phyloP scores from a whole-genome alignment of 2,797 vertebrate genomes.

The Oreonectes daqikongensis region DNA sequence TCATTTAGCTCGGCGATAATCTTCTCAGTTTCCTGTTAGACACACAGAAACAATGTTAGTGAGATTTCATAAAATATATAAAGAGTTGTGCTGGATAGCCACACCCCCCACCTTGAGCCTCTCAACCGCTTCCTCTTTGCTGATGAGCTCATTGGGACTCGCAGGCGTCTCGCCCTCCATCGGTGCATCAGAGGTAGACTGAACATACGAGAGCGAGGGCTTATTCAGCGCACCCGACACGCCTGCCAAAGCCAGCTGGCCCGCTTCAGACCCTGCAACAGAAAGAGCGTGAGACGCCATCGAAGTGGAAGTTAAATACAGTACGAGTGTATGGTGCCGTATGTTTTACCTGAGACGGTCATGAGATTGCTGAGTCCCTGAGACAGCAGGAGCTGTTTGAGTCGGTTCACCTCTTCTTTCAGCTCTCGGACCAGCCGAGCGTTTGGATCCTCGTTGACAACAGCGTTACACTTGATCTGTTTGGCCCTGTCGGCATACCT shows the following conservation, averaged over 20 bases:
- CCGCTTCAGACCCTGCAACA: conserved; percentile 24
- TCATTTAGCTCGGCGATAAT: conserved; percentile 89
- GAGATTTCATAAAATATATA: background rate
- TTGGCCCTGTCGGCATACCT: conserved; percentile 84
- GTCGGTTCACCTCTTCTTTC: conserved; percentile 83
- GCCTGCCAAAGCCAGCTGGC: background rate
- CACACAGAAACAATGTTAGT: conserved; percentile 47
- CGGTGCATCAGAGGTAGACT: conserved; percentile 33
- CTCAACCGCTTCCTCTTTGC: conserved; percentile 79
- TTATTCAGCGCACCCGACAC: conserved; percentile 29
- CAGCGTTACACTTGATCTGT: conserved; percentile 86
- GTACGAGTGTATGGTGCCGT: background rate
- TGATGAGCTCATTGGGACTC: conserved; percentile 58
- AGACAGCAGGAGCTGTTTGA: conserved; percentile 81
- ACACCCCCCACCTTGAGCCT: conserved; percentile 59
- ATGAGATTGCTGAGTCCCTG: conserved; percentile 77
- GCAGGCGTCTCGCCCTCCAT: conserved; percentile 36
- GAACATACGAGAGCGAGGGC: conserved; percentile 29
- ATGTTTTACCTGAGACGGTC: conserved; percentile 67
- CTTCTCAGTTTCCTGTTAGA: conserved; percentile 85
- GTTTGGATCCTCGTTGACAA: conserved; percentile 91
- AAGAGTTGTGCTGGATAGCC: too few relatives aligned
- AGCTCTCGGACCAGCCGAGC: conserved; percentile 89
- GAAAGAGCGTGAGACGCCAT: background rate
- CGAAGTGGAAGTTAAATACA: background rate